Conservation (phyloP, 2,797 vertebrate genomes). For the Cynopterus sphinx region DNA sequence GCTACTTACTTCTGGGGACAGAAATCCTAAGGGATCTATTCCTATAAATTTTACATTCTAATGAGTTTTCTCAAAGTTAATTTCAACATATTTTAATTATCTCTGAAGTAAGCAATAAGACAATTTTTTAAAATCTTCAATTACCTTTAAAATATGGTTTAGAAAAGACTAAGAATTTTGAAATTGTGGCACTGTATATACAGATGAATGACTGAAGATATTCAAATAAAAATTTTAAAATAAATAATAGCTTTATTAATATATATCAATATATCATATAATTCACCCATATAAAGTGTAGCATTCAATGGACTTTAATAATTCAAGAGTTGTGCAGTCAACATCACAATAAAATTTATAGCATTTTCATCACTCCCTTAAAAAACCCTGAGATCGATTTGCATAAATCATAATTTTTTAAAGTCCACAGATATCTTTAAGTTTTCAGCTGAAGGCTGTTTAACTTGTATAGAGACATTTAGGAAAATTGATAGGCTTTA, state of each 20-base stretch:
- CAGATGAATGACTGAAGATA: conserved; percentile 18
- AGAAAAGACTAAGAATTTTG: neutral
- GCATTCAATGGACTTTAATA: conserved; percentile 2
- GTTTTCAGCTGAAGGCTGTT: neutral
- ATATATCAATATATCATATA: neutral
- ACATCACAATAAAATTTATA: neutral
- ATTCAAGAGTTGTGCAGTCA: neutral
- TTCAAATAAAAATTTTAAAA: neutral
- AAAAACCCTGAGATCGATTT: neutral
- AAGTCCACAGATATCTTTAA: neutral
- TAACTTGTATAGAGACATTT: conserved; percentile 28
- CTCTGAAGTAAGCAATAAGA: neutral
- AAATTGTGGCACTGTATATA: neutral
- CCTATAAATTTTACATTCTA: conserved; percentile 34
- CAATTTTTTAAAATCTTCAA: neutral
- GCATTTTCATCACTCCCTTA: neutral
- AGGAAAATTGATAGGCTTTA: conserved; percentile 1
- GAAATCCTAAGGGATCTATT: conserved; percentile 6
- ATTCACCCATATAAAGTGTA: neutral
- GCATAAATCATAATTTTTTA: neutral
- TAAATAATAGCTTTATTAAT: neutral
- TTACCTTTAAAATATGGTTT: neutral
- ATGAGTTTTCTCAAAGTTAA: conserved; percentile 33
- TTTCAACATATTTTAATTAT: conserved; percentile 49
- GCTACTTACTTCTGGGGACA: neutral